Base-by-base conservation (phyloP, 2,113 vertebrate genomes). In the Poeciliopsis retropinna region DNA sequence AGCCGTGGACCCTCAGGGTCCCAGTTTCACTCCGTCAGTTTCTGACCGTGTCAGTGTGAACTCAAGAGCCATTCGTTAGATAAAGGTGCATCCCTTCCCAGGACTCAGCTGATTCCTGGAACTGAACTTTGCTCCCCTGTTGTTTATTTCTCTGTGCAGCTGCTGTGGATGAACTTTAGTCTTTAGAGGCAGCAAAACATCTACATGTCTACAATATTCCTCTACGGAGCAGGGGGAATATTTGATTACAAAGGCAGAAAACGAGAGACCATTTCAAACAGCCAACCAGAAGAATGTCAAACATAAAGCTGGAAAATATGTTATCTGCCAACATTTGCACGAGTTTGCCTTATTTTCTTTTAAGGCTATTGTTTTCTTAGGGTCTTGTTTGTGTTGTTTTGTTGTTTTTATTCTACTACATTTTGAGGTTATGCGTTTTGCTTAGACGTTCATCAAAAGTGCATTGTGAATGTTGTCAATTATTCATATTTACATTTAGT, bases 61-160 rank as follows among this genome's bases (percentile, higher is more conserved):
- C 76, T 74, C 47, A 81, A 81, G 83, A 75, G 73, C 67, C 74
- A 74, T 27, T 5, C 82, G 87, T 27, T 5, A 83, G 88, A 92
- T 91, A 85, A 91, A 83, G 30, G 73, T 66, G 60, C 79, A 89
- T 80, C 81, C 72, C 61, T 84, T 79, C 47, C 82, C 41, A 10
- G 66, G 67, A 61, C 80, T 64, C 60, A 44, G 54, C 44, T 80
- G 84, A 73, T 81, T 87, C 66, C 80, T 78, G 78, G 32, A 67
- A 34, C 65, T 92, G 93, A 92, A 83, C 93, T 94, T 94, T 93
- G 92, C 68, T 75, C 92, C 73, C 28, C 13, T 31, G 44, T 78
- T 91, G 87, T 92, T 91, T 91, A 90, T 92, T 85, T 78, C 72
- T 69, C 79, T 71, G 51, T 57, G 62, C 73, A 30, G 63, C 65